Evolutionary conservation across 2,888 invertebrate species (phyloP), one percentile per base, ranked within the genome.

Genomic region (Oscheius sp.): DNA sequence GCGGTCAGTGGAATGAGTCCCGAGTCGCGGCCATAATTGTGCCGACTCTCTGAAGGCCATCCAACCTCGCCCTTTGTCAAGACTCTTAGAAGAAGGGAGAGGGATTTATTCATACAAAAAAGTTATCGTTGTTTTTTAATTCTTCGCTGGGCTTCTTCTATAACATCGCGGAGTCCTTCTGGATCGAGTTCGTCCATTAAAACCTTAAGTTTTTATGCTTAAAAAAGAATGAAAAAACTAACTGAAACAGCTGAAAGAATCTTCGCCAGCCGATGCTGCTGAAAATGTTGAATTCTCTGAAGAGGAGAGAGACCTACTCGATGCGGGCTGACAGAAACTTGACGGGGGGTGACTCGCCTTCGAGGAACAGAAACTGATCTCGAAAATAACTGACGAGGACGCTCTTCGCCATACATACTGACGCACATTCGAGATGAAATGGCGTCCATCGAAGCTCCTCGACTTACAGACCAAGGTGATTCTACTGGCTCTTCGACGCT

Each of bases 111-210:
- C 34, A 27, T 29, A 42, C 25, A 58, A 34, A 23, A 3, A 25
- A 33, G 17, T 70, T 68, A 82, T 75, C 79, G 66, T 39, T 79
- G 78, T 37, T 82, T 82, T 67, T 82, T 82, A 29, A 82, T 75
- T 20, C 82, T 39, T 33, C 71, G 66, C 61, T 82, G 82, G 8
- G 80, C 80, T 58, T 82, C 81, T 37, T 82, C 82, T 33, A 82
- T 74, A 12, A 82, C 82, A 34, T 71, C 66, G 10, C 73, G 50
- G 4, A 76, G 58, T 4, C 78, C 79, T 23, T 81, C 79, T 15
- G 70, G 71, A 68, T 82, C 82, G 52, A 82, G 68, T 61, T 82
- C 82, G 67, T 82, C 82, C 33, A 82, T 58, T 20, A 82, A 68
- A 23, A 79, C 79, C n/a, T n/a, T n/a, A n/a, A n/a, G n/a, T n/a